Evolutionary conservation across 1,140 invertebrate species (phyloP).

Genomic region (Ladona fulva): DNA sequence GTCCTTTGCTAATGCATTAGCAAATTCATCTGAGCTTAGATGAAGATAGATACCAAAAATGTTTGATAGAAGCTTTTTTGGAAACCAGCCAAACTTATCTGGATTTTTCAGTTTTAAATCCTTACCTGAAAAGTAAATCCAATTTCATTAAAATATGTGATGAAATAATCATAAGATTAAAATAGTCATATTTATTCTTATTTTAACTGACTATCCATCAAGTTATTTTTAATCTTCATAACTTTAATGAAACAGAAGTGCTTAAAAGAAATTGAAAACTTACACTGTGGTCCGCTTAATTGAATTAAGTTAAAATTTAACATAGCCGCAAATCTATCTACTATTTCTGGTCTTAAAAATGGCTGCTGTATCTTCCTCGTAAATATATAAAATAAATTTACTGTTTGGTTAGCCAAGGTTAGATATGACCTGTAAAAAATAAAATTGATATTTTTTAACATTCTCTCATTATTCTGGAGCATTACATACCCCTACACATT

Average conservation of each 20-base stretch:
- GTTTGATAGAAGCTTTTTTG: conserved; percentile 76
- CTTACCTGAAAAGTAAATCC: conserved; percentile 40
- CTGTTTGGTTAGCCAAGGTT: conserved; percentile 88
- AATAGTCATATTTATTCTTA: too few species aligned
- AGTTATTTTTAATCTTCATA: too few species aligned
- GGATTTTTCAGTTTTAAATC: conserved; percentile 94
- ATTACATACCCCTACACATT: too few species aligned
- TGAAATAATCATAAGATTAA: too few species aligned
- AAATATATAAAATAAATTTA: conserved; percentile 96
- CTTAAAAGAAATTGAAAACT: conserved; percentile 18
- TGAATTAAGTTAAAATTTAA: conserved; percentile 95
- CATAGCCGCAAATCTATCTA: conserved; percentile 91
- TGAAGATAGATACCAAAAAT: conserved; percentile 95
- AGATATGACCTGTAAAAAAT: conserved; percentile 65
- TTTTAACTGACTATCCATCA: too few species aligned
- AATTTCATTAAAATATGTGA: conserved; percentile 13
- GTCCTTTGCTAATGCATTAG: conserved; percentile 77
- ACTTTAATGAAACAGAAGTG: too few species aligned
- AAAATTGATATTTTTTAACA: too few species aligned
- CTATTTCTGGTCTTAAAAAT: conserved; percentile 84
- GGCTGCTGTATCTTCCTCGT: conserved; percentile 90
- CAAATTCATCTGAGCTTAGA: conserved; percentile 85
- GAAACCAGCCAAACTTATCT: conserved; percentile 95
- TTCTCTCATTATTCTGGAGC: too few species aligned
- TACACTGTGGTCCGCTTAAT: conserved; percentile 91